These are phyloP conservation scores for Mastomys coucha DNA, from an alignment of 2,113 vertebrate species.

Conservation along the genomic window DNA sequence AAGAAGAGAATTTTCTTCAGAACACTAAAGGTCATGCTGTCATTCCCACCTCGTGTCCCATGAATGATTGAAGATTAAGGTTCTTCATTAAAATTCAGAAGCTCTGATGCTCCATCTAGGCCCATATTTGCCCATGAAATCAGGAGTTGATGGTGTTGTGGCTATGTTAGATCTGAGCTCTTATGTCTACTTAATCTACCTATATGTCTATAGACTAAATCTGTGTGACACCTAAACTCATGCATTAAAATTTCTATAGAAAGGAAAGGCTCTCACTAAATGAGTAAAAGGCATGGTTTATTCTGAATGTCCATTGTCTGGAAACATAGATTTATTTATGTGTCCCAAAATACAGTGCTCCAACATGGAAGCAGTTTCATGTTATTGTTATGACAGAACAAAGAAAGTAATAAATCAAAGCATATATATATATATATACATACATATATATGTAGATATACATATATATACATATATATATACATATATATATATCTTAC, in stretches of 20 bases:
- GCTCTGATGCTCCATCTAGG: background rate
- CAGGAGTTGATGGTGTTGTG: background rate
- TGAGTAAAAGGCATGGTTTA: background rate
- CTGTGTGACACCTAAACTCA: background rate
- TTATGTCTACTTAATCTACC: background rate
- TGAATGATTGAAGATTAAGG: background rate
- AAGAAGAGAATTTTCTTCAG: background rate
- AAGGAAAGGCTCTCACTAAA: background rate
- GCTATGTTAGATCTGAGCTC: background rate
- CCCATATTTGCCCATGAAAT: background rate
- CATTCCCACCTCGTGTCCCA: background rate
- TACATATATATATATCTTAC: background rate
- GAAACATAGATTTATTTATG: background rate
- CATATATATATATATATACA: too few relatives aligned
- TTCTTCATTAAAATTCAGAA: background rate
- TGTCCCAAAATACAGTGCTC: background rate
- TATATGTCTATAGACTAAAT: background rate
- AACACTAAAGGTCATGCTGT: background rate
- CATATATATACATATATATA: too few relatives aligned
- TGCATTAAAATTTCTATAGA: background rate
- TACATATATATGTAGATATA: background rate
- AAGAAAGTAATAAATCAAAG: background rate
- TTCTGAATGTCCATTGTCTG: background rate
- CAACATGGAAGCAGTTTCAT: too few relatives aligned
- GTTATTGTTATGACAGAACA: background rate